phyloP scores from a whole-genome alignment of 2,797 vertebrate genomes.

The Danio albolineatus region DNA sequence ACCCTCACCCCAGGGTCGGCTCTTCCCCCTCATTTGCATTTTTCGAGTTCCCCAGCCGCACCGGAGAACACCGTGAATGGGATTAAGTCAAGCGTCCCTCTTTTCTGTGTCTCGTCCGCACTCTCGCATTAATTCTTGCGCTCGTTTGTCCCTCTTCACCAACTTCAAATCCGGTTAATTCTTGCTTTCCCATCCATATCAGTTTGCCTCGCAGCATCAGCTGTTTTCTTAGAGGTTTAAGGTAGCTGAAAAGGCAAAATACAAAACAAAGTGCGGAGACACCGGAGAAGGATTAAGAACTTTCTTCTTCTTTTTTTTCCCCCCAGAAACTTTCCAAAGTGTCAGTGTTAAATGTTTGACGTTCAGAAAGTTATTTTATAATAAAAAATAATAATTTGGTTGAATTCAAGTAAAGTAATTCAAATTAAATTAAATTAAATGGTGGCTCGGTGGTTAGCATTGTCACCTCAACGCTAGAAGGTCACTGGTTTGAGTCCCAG shows the following conservation, averaged over 20 bases:
- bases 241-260: constrained; percentile 36
- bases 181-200: constrained; percentile 67
- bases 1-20: constrained; percentile 23
- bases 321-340: background rate
- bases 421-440: too few species aligned
- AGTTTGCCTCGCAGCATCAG: constrained; percentile 54
- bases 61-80: constrained; percentile 38
- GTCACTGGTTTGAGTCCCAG: too few species aligned
- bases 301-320: background rate
- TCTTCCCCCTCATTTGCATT: constrained; percentile 51
- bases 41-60: constrained; percentile 44
- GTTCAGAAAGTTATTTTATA: background rate
- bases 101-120: constrained; percentile 29
- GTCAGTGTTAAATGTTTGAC: background rate
- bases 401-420: too few species aligned
- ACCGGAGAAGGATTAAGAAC: background rate
- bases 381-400: too few species aligned
- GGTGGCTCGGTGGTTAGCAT: too few species aligned
- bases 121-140: constrained; percentile 62
- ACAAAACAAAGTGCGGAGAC: constrained; percentile 1
- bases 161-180: constrained; percentile 69
- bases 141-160: constrained; percentile 60
- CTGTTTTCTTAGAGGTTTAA: constrained; percentile 40
- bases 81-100: constrained; percentile 47
- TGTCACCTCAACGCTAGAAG: too few species aligned